Conservation (phyloP, 2,888 invertebrate species). For the Leptinotarsa haldemani region DNA sequence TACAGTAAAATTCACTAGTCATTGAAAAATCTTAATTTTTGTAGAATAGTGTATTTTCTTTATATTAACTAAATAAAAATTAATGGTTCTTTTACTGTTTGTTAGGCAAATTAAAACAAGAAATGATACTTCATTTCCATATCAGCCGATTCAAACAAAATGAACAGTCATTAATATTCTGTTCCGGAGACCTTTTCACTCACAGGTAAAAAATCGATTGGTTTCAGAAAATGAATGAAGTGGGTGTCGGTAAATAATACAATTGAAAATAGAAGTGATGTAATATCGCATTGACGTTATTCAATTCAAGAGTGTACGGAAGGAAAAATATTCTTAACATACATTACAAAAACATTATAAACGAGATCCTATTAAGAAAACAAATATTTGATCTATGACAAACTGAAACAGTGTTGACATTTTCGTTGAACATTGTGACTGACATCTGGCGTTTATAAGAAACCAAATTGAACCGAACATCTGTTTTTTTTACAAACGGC, state of each 20-base stretch:
- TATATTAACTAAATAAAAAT: too few species aligned
- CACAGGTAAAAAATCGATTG: not conserved
- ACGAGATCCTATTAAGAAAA: not conserved
- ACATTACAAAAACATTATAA: not conserved
- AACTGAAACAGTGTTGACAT: not conserved
- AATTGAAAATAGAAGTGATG: conserved; percentile 15
- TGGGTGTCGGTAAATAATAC: not conserved
- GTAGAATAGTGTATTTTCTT: too few species aligned
- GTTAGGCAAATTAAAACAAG: not conserved
- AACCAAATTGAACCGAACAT: not conserved
- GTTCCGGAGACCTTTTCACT: not conserved
- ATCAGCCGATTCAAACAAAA: conserved; percentile 3
- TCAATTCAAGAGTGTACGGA: not conserved
- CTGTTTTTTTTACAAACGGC: too few species aligned
- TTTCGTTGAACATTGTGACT: not conserved
- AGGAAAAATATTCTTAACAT: not conserved
- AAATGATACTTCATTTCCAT: not conserved
- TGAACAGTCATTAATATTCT: conserved; percentile 1
- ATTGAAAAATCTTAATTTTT: too few species aligned
- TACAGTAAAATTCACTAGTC: too few species aligned
- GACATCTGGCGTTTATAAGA: not conserved
- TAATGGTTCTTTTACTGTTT: too few species aligned
- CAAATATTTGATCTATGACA: conserved; percentile 15
- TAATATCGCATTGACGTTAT: conserved; percentile 5
- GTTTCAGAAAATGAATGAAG: not conserved